A percentile compares a stretch with the other conserved stretches of the same genome.
Conservation (phyloP, 53 echinoderm and acorn worm genomes). For the Holothuria leucospilota region DNA sequence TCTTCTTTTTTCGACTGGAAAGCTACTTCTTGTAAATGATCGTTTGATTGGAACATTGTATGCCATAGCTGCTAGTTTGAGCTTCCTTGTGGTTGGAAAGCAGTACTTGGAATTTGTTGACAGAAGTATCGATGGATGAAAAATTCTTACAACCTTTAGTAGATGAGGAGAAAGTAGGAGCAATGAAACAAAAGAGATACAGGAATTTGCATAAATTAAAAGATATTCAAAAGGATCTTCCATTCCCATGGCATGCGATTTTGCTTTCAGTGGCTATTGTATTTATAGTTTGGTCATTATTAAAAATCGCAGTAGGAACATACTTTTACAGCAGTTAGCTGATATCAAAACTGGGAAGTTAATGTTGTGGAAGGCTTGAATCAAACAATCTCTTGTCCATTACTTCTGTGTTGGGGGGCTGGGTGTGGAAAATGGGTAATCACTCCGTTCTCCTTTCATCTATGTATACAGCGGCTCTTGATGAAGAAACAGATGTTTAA, state of each 20-base stretch:
- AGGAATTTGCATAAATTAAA: background rate
- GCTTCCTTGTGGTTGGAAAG: slow-evolving; percentile 83
- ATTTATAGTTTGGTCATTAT: slow-evolving; percentile 29
- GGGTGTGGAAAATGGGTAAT: too few species aligned
- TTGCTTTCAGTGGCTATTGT: slow-evolving; percentile 25
- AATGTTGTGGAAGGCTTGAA: too few species aligned
- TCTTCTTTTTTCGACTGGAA: slow-evolving; percentile 85
- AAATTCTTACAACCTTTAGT: background rate
- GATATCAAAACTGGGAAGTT: too few species aligned
- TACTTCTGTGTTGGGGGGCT: too few species aligned
- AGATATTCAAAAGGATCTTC: slow-evolving; percentile 16
- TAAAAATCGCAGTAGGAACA: slow-evolving; percentile 6
- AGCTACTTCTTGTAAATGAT: slow-evolving; percentile 78
- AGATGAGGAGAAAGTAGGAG: background rate
- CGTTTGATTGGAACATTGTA: slow-evolving; percentile 81
- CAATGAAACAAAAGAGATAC: background rate
- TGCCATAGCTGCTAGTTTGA: slow-evolving; percentile 83
- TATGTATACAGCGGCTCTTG: too few species aligned
- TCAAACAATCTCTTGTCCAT: too few species aligned
- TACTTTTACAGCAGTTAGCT: slow-evolving; percentile 27
- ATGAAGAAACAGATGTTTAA: too few species aligned
- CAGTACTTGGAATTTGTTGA: slow-evolving; percentile 96
- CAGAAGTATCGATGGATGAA: slow-evolving; percentile 49
- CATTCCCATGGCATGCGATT: slow-evolving; percentile 42
- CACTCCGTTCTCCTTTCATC: too few species aligned